Percentiles rank a stretch among this genome's conserved stretches.
phyloP scores from a whole-genome alignment of 2,113 vertebrate genomes.

The Coptodon rendalli region DNA sequence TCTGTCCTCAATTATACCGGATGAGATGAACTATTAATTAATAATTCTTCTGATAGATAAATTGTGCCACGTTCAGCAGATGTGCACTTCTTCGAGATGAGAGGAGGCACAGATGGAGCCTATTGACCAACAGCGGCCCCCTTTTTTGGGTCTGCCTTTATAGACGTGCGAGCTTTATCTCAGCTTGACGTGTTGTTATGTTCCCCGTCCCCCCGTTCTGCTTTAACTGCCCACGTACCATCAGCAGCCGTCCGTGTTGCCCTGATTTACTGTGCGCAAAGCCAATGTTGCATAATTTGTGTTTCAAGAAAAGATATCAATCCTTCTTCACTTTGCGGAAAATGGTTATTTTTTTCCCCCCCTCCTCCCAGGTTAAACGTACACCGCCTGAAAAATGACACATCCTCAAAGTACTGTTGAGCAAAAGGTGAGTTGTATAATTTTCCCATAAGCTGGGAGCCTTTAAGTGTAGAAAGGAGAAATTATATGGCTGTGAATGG shows the following conservation, averaged over 20 bases:
- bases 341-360: conserved; percentile 36
- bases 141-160: not conserved
- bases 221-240: conserved; percentile 19
- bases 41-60: conserved; percentile 72
- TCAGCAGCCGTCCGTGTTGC: conserved; percentile 10
- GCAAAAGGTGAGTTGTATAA: conserved; percentile 70
- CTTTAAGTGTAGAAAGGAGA: conserved; percentile 71
- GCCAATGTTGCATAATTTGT: conserved; percentile 56
- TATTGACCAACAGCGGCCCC: conserved; percentile 59
- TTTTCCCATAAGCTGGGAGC: conserved; percentile 73
- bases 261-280: conserved; percentile 60
- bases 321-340: conserved; percentile 31
- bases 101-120: conserved; percentile 38
- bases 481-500: conserved; percentile 72
- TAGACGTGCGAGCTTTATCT: conserved; percentile 33
- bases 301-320: conserved; percentile 62
- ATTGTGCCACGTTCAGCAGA: conserved; percentile 73
- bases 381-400: conserved; percentile 68
- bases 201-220: conserved; percentile 15
- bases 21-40: conserved; percentile 75
- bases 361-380: conserved; percentile 53
- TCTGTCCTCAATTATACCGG: conserved; percentile 73
- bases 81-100: conserved; percentile 53
- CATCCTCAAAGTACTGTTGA: conserved; percentile 67
- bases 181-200: conserved; percentile 34